phyloP scores from a whole-genome alignment of 2,888 invertebrate species.

The Andricus quercusramuli region DNA sequence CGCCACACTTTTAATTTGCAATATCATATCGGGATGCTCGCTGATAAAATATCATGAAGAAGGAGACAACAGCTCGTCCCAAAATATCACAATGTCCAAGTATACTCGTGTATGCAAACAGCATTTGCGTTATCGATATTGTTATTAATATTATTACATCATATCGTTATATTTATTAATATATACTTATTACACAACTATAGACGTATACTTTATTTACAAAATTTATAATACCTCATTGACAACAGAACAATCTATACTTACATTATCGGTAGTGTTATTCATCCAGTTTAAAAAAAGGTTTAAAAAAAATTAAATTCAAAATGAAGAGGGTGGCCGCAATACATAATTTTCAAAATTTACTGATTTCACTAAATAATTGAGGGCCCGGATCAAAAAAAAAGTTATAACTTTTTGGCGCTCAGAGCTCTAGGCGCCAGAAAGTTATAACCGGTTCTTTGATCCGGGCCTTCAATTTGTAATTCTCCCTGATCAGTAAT shows the following conservation, averaged over 20 bases:
- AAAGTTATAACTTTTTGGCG: too few species aligned
- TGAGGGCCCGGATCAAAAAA: too few species aligned
- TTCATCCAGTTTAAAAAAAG: constrained; percentile 9
- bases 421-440: too few species aligned
- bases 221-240: constrained; percentile 64
- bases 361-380: too few species aligned
- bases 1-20: constrained; percentile 55
- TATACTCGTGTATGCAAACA: constrained; percentile 65
- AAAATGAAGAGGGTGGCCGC: background rate
- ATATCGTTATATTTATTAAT: constrained; percentile 42
- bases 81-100: constrained; percentile 76
- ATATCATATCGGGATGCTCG: constrained; percentile 61
- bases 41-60: constrained; percentile 55
- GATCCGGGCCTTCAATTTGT: too few species aligned
- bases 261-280: constrained; percentile 48
- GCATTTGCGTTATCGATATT: constrained; percentile 38
- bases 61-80: constrained; percentile 60
- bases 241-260: constrained; percentile 60
- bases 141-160: constrained; percentile 53
- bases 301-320: background rate
- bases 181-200: constrained; percentile 61
- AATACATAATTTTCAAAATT: too few species aligned
- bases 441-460: too few species aligned
- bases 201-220: constrained; percentile 72
- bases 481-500: too few species aligned